Conservation (phyloP, 2,113 vertebrate genomes). For the Mesembrinibis cayennensis region DNA sequence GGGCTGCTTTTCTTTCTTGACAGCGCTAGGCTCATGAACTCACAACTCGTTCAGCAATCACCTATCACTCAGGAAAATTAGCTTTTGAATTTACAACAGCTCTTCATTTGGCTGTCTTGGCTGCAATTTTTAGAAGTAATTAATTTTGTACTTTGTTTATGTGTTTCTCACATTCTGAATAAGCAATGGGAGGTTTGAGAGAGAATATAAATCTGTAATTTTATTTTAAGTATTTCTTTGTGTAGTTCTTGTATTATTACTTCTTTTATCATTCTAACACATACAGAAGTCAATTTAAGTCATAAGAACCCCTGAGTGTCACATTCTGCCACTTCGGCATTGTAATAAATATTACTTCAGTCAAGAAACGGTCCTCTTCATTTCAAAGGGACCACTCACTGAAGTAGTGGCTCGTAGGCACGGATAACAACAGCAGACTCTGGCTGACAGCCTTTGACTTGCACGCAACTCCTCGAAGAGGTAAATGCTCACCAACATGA, state of each 20-base stretch:
- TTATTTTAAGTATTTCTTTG: neutral
- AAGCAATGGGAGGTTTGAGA: neutral
- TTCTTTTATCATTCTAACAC: neutral
- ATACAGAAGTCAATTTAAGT: neutral
- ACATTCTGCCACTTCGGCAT: neutral
- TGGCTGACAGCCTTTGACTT: neutral
- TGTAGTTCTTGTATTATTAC: neutral
- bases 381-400: neutral
- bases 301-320: neutral
- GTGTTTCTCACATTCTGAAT: neutral
- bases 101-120: neutral
- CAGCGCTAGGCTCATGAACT: neutral
- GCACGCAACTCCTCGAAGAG: neutral
- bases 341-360: neutral
- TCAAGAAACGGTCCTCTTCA: neutral
- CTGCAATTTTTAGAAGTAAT: neutral
- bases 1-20: neutral
- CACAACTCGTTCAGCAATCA: neutral
- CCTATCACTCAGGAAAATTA: neutral
- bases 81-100: neutral
- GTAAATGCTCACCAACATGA: neutral
- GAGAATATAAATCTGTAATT: neutral
- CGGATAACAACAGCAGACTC: neutral
- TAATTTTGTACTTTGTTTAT: neutral
- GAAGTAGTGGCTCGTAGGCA: neutral